Conservation (phyloP, 2,113 vertebrate genomes). For the Entosphenus tridentatus region DNA sequence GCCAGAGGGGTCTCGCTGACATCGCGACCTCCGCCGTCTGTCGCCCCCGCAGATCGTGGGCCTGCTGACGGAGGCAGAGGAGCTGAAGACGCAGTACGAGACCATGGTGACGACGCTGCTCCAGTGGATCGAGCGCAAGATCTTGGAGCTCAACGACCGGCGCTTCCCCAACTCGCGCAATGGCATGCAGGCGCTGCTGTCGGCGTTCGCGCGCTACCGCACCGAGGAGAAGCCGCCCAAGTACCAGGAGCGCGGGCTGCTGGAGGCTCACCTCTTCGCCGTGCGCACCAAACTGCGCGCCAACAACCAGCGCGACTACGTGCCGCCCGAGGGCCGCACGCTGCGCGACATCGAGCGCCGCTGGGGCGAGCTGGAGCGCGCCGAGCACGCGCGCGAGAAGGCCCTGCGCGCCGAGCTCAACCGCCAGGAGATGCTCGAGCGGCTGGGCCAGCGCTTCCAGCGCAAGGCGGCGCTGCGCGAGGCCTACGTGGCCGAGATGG, state of each 20-base stretch:
- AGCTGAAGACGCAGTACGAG: slow-evolving; percentile 34
- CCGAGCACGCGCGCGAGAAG: slow-evolving; percentile 26
- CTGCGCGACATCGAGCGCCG: slow-evolving; percentile 37
- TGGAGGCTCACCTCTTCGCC: slow-evolving; percentile 50
- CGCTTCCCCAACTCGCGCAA: slow-evolving; percentile 45
- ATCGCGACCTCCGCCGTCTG: too few species aligned
- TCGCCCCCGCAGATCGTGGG: slow-evolving; percentile 29
- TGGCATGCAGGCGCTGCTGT: slow-evolving; percentile 38
- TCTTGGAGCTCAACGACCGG: slow-evolving; percentile 31
- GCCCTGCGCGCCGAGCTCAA: slow-evolving; percentile 35
- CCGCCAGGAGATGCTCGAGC: slow-evolving; percentile 44
- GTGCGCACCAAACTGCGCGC: slow-evolving; percentile 40
- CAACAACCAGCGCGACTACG: slow-evolving; percentile 39
- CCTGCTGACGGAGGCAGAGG: slow-evolving; percentile 39
- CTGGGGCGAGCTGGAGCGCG: slow-evolving; percentile 38
- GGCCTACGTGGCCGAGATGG: slow-evolving; percentile 37
- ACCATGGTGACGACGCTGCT: slow-evolving; percentile 41
- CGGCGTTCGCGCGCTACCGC: slow-evolving; percentile 44
- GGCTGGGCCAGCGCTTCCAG: slow-evolving; percentile 38
- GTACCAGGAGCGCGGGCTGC: slow-evolving; percentile 46
- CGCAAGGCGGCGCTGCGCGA: slow-evolving; percentile 47
- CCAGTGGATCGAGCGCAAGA: slow-evolving; percentile 42
- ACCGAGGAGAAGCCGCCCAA: slow-evolving; percentile 53
- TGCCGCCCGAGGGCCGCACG: slow-evolving; percentile 29
- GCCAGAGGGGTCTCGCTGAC: too few species aligned